Percentiles rank a stretch among this genome's conserved stretches.
These are phyloP conservation scores for Incurvaria masculella DNA, from an alignment of 2,888 invertebrate genomes.

Conservation along the genomic window DNA sequence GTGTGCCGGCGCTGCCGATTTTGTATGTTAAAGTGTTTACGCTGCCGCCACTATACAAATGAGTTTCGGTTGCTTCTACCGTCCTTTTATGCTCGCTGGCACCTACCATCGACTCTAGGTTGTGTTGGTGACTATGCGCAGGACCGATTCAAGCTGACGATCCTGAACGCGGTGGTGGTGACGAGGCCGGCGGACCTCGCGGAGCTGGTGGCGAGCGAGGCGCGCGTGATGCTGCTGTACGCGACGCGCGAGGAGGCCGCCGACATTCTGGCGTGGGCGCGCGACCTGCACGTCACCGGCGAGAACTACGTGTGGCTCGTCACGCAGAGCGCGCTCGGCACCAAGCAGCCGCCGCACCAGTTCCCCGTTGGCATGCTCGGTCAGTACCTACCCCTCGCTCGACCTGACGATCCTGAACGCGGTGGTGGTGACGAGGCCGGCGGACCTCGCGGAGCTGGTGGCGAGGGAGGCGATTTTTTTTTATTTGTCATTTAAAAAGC, in stretches of 20 bases:
- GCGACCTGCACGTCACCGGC: constrained; percentile 74
- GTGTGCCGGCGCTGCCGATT: too few species aligned
- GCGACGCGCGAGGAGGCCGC: constrained; percentile 86
- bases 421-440: constrained; percentile 71
- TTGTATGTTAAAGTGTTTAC: too few species aligned
- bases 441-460: constrained; percentile 77
- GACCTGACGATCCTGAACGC: too few species aligned
- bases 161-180: constrained; percentile 81
- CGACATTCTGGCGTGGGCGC: constrained; percentile 73
- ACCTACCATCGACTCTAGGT: too few species aligned
- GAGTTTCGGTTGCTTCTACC: too few species aligned
- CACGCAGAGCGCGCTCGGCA: constrained; percentile 89
- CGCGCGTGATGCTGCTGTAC: constrained; percentile 89
- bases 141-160: constrained; percentile 67
- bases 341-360: constrained; percentile 62
- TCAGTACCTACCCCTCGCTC: constrained; percentile 48
- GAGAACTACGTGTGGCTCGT: constrained; percentile 98
- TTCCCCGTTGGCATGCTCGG: constrained; percentile 93
- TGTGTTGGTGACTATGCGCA: constrained; percentile 17
- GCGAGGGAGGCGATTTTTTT: constrained; percentile 89
- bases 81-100: too few species aligned
- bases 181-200: constrained; percentile 72
- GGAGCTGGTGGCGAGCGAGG: constrained; percentile 84
- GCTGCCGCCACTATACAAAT: too few species aligned
- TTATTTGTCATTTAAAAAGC: too few species aligned